Base-by-base conservation (phyloP, 2,888 invertebrate genomes). In the Drosophila atroscutellata region DNA sequence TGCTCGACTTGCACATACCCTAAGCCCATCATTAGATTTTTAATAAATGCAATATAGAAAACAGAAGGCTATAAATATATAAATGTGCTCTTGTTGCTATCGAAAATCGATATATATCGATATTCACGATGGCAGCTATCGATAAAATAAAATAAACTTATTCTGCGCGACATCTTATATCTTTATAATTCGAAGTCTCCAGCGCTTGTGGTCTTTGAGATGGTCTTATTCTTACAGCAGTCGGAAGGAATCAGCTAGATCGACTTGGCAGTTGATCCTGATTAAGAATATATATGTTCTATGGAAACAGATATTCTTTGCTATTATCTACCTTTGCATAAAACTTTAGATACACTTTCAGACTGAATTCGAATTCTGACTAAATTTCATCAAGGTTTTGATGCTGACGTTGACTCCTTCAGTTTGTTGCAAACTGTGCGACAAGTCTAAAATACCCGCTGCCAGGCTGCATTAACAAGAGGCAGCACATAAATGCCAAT, bases 401-500 rank as follows among this genome's bases (percentile, higher is more conserved):
- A 45, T 45, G 8, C 18, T 18, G 37, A 39, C 3, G 37, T 18
- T 20, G 11, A 6, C 5, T 20, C 9, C 6, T 20, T 42, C 20
- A 13, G 15, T 18, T 9, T 18, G 18, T 18, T 26, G 5, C 49
- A 49, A 49, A 9, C 18, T 18, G 8, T 18, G 9, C 18, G 18
- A 49, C 5, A 9, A 15, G 18, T 2, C 9, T 5, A 3, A 49
- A 18, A 26, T 26, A 18, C 26, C 18, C 18, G 5, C 18, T 18
- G 47, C 24, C 15, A 13, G 24, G 24, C 0, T 18, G 8, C 18
- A 9, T 15, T 39, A 63, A 61, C 57, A 77, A 67, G 63, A 66
- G 72, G 58, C 68, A 77, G 52, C 58, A 67, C 56, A 72, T 76
- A 77, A 76, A 81, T 83, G 88, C 74, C 72, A 61, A 60, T 83